Conservation (phyloP, 2,113 vertebrate genomes). For the Sinocyclocheilus anshuiensis region DNA sequence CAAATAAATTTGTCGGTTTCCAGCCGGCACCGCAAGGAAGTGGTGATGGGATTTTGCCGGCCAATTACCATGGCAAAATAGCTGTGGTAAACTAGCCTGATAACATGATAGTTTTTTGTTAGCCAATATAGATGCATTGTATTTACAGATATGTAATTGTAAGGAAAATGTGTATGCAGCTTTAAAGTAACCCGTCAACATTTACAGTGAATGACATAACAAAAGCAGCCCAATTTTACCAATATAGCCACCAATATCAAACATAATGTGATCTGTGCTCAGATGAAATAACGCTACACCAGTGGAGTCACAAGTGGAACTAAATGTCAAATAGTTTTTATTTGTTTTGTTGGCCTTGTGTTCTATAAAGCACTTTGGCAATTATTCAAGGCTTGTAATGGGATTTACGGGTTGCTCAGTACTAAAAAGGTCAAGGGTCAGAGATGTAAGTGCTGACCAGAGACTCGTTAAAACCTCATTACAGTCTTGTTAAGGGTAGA, state of each 20-base stretch:
- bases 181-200: neutral
- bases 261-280: neutral
- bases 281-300: neutral
- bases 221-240: neutral
- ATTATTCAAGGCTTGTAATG: neutral
- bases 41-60: too few species aligned
- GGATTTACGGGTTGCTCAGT: neutral
- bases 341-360: neutral
- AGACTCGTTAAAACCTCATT: constrained; percentile 35
- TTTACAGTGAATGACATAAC: neutral
- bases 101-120: too few species aligned
- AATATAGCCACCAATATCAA: neutral
- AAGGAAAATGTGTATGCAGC: neutral
- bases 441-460: neutral
- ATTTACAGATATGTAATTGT: neutral
- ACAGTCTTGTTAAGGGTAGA: constrained; percentile 26
- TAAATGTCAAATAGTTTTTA: neutral
- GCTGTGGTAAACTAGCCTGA: too few species aligned
- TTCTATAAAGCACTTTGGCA: neutral
- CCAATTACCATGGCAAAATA: too few species aligned
- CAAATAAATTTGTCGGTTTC: too few species aligned
- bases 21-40: too few species aligned
- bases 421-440: neutral
- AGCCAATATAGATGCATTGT: neutral
- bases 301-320: neutral